These are phyloP conservation scores for Lasioglossum malachurum DNA, from an alignment of 2,888 invertebrate species.

Conservation along the genomic window DNA sequence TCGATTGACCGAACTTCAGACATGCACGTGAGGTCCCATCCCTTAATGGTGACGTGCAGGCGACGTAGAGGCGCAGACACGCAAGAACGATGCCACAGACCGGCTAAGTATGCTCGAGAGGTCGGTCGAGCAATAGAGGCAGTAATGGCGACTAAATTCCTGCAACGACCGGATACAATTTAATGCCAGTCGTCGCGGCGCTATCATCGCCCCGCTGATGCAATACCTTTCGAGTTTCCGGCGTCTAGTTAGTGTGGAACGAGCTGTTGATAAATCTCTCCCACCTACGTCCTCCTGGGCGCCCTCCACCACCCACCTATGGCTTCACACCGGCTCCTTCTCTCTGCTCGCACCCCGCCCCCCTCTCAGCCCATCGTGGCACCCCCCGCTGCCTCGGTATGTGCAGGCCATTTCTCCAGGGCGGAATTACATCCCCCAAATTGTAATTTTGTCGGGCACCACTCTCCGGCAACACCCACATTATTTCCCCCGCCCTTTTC, in stretches of 20 bases:
- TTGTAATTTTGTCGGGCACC: constrained; percentile 83
- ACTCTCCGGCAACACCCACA: constrained; percentile 75
- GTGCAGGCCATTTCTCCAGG: constrained; percentile 83
- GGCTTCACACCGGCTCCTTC: constrained; percentile 54
- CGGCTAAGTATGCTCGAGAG: constrained; percentile 8
- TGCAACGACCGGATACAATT: constrained; percentile 83
- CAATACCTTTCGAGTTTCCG: constrained; percentile 83
- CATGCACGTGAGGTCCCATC: background rate
- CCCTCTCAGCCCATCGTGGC: constrained; percentile 42
- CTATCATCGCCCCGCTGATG: constrained; percentile 83
- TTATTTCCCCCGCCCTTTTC: constrained; percentile 74
- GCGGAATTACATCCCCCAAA: constrained; percentile 84
- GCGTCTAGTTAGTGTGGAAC: constrained; percentile 83
- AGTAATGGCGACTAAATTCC: constrained; percentile 81
- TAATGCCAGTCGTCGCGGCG: constrained; percentile 82
- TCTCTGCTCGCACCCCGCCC: constrained; percentile 43
- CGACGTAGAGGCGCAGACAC: background rate
- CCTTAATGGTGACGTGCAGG: background rate
- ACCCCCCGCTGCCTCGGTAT: constrained; percentile 74
- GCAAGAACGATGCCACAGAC: constrained; percentile 13
- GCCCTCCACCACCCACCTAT: constrained; percentile 42
- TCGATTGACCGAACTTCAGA: background rate
- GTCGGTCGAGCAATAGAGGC: constrained; percentile 26
- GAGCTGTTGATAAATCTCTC: constrained; percentile 84
- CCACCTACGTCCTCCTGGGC: constrained; percentile 53